These are phyloP conservation scores for Spodoptera litura DNA, from an alignment of 1,140 invertebrate species.

Conservation along the genomic window DNA sequence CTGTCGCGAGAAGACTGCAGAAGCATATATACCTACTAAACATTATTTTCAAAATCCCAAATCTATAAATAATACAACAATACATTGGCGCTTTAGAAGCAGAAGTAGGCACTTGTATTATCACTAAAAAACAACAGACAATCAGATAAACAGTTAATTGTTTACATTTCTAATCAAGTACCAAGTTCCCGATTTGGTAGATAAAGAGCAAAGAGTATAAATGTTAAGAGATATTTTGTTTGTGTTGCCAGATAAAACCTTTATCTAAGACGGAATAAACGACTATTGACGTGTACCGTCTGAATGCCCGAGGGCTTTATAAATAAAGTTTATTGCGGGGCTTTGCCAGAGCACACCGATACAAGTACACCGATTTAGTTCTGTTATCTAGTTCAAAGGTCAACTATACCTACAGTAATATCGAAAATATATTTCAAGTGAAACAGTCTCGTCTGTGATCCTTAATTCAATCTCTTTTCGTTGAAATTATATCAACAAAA, in stretches of 20 bases:
- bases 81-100: background rate
- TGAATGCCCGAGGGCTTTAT: constrained; percentile 19
- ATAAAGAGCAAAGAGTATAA: background rate
- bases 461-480: too few species aligned
- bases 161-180: constrained; percentile 6
- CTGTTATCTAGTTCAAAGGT: constrained; percentile 11
- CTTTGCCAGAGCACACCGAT: background rate
- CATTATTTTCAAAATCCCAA: too few species aligned
- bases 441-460: background rate
- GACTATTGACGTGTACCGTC: constrained; percentile 17
- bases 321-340: constrained; percentile 30
- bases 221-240: background rate
- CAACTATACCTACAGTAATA: background rate
- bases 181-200: constrained; percentile 1
- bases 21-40: too few species aligned
- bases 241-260: constrained; percentile 29
- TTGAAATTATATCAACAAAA: too few species aligned
- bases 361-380: constrained; percentile 12
- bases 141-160: constrained; percentile 13
- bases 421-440: constrained; percentile 3
- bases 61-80: background rate
- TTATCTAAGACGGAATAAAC: constrained; percentile 25
- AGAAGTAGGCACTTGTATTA: background rate
- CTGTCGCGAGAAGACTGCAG: too few species aligned
- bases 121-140: constrained; percentile 5